These are phyloP conservation scores for Atta colombica DNA, from an alignment of 1,140 invertebrate species.

Conservation along the genomic window DNA sequence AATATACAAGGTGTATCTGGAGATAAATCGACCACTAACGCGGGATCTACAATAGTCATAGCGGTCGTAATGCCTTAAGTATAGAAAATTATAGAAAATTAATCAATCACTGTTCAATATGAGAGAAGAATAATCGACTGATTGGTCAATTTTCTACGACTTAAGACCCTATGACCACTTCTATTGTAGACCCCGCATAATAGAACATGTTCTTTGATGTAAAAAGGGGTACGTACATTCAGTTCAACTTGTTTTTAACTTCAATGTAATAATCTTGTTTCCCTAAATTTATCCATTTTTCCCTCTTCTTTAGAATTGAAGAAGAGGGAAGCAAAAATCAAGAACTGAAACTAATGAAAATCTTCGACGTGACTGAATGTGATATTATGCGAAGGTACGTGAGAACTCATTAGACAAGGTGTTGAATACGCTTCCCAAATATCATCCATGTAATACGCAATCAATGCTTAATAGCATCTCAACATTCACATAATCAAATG, in stretches of 20 bases:
- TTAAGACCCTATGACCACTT: too few species aligned
- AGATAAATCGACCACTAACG: too few species aligned
- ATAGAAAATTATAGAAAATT: too few species aligned
- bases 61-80: too few species aligned
- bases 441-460: slow-evolving; percentile 12
- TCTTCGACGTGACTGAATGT: background rate
- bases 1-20: too few species aligned
- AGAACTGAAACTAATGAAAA: background rate
- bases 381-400: background rate
- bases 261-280: background rate
- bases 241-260: background rate
- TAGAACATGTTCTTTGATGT: too few species aligned
- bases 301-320: background rate
- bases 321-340: background rate
- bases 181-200: too few species aligned
- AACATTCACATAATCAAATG: slow-evolving; percentile 30
- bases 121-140: too few species aligned
- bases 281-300: background rate
- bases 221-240: too few species aligned
- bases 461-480: slow-evolving; percentile 5
- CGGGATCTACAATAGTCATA: too few species aligned
- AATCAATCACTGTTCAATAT: too few species aligned
- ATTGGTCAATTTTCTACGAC: too few species aligned
- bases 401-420: background rate
- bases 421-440: background rate